These are phyloP conservation scores for Mimumesa dahlbomi DNA, from an alignment of 2,888 invertebrate genomes.

Conservation along the genomic window DNA sequence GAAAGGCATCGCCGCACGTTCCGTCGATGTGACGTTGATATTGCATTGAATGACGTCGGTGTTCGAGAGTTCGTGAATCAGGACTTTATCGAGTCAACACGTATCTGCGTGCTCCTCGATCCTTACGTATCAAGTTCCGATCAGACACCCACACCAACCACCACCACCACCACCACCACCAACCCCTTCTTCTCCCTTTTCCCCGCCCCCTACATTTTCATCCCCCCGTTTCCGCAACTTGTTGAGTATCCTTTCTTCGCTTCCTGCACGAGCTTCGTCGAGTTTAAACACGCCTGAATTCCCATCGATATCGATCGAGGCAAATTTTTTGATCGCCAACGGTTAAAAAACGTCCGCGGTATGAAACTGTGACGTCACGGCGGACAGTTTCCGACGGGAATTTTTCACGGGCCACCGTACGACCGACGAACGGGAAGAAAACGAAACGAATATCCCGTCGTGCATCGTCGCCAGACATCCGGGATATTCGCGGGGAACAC, in stretches of 20 bases:
- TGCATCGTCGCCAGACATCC: neutral
- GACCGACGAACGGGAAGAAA: neutral
- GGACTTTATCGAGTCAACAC: constrained; percentile 11
- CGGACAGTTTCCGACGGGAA: neutral
- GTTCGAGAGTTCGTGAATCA: constrained; percentile 3
- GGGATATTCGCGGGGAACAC: neutral
- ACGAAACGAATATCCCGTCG: neutral
- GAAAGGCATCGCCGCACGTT: neutral
- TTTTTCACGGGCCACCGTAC: neutral
- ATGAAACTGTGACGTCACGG: too few species aligned
- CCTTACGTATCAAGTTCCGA: constrained; percentile 1
- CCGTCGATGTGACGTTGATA: neutral
- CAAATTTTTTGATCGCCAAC: too few species aligned
- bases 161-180: too few species aligned
- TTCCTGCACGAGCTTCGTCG: neutral
- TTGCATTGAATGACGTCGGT: neutral
- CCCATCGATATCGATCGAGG: neutral
- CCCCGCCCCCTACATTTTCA: too few species aligned
- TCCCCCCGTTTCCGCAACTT: constrained; percentile 26
- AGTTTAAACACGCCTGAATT: constrained; percentile 6
- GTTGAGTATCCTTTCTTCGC: constrained; percentile 44
- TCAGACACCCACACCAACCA: too few species aligned
- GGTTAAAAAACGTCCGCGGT: too few species aligned
- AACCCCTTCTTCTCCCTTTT: neutral
- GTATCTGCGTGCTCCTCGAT: neutral